Conservation (phyloP, 2,113 vertebrate genomes). For the Pelmatolapia mariae region DNA sequence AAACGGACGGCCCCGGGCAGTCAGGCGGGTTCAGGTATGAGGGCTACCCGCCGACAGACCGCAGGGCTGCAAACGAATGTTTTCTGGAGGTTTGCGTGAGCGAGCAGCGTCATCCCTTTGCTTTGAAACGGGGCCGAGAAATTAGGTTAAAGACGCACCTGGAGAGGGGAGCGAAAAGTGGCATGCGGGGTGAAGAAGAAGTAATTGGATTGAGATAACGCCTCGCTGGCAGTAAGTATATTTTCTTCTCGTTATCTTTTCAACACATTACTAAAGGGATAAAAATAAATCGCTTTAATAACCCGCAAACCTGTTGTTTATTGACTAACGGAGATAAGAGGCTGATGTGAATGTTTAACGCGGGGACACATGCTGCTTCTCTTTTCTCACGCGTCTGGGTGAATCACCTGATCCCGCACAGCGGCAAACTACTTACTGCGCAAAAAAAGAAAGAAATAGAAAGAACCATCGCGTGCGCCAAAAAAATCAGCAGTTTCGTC, state of each 20-base stretch:
- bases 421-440: neutral
- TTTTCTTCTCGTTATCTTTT: neutral
- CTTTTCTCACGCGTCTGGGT: slow-evolving; percentile 9
- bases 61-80: neutral
- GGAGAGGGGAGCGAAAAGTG: slow-evolving; percentile 32
- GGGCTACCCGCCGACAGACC: neutral
- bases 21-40: slow-evolving; percentile 14
- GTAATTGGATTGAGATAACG: slow-evolving; percentile 53
- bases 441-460: neutral
- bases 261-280: neutral
- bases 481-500: neutral
- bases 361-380: neutral
- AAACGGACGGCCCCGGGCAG: neutral
- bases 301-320: neutral
- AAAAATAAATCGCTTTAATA: neutral
- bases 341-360: slow-evolving; percentile 14
- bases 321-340: neutral
- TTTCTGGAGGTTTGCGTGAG: neutral
- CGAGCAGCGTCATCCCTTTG: neutral
- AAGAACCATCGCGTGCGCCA: neutral
- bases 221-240: slow-evolving; percentile 47
- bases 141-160: slow-evolving; percentile 44
- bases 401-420: slow-evolving; percentile 44
- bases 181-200: slow-evolving; percentile 34
- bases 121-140: neutral